Evolutionary conservation across 2,113 vertebrate genomes (phyloP).

Genomic region (Callaeas wilsoni): DNA sequence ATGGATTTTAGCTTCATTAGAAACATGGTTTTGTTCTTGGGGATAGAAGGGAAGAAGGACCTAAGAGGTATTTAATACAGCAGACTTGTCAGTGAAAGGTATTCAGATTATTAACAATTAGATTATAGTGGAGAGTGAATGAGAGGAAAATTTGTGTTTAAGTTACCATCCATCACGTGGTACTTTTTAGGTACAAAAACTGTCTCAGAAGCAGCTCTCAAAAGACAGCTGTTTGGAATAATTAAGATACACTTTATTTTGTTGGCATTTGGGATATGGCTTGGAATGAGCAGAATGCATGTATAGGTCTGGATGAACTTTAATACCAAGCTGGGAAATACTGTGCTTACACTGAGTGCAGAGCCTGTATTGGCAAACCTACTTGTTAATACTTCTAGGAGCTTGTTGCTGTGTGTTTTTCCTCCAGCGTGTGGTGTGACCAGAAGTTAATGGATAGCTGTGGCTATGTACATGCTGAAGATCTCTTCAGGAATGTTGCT

Average conservation of each 20-base stretch:
- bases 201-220: not conserved
- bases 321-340: not conserved
- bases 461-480: not conserved
- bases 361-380: not conserved
- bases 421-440: not conserved
- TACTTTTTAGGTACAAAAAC: not conserved
- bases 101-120: not conserved
- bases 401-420: not conserved
- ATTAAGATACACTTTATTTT: not conserved
- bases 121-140: not conserved
- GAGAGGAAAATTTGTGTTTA: not conserved
- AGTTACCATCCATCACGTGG: not conserved
- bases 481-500: not conserved
- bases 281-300: not conserved
- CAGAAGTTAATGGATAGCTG: not conserved
- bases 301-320: not conserved
- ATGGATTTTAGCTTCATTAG: not conserved
- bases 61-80: not conserved
- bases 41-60: not conserved
- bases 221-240: not conserved
- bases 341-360: not conserved
- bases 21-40: not conserved
- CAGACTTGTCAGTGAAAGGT: not conserved
- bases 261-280: not conserved
- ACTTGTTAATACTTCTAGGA: not conserved